Evolutionary conservation across 2,113 vertebrate genomes (phyloP).

Genomic region (Synchiropus splendidus): DNA sequence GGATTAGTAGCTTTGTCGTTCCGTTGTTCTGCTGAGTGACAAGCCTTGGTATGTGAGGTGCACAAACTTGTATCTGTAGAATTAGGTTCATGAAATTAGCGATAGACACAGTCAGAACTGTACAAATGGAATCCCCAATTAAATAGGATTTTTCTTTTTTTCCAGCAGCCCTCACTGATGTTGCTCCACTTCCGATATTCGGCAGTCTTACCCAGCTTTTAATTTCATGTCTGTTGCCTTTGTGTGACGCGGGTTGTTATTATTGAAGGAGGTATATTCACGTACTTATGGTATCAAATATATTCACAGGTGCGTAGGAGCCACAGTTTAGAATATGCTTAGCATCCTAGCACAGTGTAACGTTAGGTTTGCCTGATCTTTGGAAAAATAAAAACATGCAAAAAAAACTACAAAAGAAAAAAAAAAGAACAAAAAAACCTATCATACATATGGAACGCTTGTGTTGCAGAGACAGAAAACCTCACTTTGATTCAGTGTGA

Average conservation of each 20-base stretch:
- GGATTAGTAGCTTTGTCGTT: constrained; percentile 56
- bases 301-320: constrained; percentile 64
- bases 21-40: constrained; percentile 53
- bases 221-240: constrained; percentile 49
- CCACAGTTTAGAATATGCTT: constrained; percentile 61
- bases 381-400: constrained; percentile 9
- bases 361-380: constrained; percentile 64
- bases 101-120: constrained; percentile 34
- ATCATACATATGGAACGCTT: constrained; percentile 32
- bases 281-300: constrained; percentile 67
- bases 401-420: too few relatives aligned
- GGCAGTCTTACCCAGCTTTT: constrained; percentile 49
- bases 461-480: constrained; percentile 54
- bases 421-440: constrained; percentile 21
- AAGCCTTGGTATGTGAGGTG: constrained; percentile 50
- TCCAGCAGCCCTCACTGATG: constrained; percentile 22
- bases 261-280: constrained; percentile 54
- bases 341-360: constrained; percentile 69
- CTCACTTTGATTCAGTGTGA: constrained; percentile 70
- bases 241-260: constrained; percentile 45
- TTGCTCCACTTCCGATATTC: constrained; percentile 21
- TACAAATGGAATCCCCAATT: constrained; percentile 28
- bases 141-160: constrained; percentile 8
- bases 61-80: constrained; percentile 36
- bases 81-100: constrained; percentile 51